Conservation (phyloP, 2,113 vertebrate genomes). For the Okapia johnstoni region DNA sequence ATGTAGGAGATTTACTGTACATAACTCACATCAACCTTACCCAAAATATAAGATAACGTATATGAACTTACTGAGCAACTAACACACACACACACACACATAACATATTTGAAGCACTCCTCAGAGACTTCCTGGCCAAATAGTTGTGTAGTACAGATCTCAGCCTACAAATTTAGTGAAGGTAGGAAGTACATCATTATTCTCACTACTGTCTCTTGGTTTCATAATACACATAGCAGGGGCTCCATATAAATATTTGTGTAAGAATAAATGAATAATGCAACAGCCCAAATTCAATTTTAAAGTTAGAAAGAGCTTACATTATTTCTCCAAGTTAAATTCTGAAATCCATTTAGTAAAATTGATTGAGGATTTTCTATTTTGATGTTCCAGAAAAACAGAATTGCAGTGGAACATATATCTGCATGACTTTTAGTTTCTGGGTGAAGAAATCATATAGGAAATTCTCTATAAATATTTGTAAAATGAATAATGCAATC, state of each 20-base stretch:
- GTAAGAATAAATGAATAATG: background rate
- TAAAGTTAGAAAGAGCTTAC: background rate
- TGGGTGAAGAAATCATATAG: background rate
- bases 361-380: background rate
- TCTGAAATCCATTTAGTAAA: background rate
- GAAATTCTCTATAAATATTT: background rate
- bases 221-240: background rate
- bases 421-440: background rate
- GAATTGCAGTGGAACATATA: background rate
- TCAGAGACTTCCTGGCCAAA: background rate
- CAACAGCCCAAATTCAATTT: background rate
- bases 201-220: background rate
- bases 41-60: background rate
- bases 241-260: background rate
- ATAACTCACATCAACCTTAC: conserved; percentile 28
- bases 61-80: background rate
- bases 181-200: background rate
- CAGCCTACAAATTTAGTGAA: background rate
- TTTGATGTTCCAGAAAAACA: background rate
- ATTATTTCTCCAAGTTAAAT: background rate
- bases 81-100: background rate
- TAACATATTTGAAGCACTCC: background rate
- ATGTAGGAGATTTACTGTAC: background rate
- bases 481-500: background rate
- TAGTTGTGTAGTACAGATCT: background rate